phyloP scores from a whole-genome alignment of 2,888 invertebrate species.

The Tetragonula carbonaria region DNA sequence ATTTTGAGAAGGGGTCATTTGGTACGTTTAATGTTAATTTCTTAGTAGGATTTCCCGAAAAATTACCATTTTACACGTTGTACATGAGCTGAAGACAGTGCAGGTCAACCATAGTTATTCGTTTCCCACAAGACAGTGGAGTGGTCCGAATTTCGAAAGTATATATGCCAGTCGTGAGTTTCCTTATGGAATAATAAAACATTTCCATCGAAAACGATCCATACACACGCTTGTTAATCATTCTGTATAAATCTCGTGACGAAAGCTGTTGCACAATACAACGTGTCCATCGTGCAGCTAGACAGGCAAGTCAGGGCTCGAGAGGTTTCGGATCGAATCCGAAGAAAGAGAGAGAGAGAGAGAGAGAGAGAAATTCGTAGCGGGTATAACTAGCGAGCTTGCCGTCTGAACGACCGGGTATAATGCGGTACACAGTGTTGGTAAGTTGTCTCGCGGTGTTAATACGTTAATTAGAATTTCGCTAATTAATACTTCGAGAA shows the following conservation, averaged over 20 bases:
- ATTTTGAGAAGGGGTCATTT: no score
- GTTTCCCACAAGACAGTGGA: no score
- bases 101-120: no score
- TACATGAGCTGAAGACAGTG: no score
- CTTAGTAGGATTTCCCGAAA: no score
- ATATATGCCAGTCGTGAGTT: no score
- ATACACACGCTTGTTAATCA: not conserved
- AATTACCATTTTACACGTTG: no score
- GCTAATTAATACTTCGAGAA: conserved; percentile 54
- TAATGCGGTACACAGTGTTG: conserved; percentile 33
- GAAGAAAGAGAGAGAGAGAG: not conserved
- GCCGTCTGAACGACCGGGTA: conserved; percentile 21
- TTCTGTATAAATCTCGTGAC: not conserved
- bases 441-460: conserved; percentile 36
- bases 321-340: conserved; percentile 26
- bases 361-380: conserved; percentile 9
- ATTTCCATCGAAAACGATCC: no score
- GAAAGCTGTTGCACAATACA: not conserved
- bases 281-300: not conserved
- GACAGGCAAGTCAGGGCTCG: not conserved
- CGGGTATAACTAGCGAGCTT: conserved; percentile 21
- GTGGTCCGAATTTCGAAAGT: no score
- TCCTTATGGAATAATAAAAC: no score
- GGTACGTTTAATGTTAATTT: no score
- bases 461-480: conserved; percentile 59